These are phyloP conservation scores for Lepus townsendii DNA, from an alignment of 2,797 vertebrate genomes.

Conservation along the genomic window DNA sequence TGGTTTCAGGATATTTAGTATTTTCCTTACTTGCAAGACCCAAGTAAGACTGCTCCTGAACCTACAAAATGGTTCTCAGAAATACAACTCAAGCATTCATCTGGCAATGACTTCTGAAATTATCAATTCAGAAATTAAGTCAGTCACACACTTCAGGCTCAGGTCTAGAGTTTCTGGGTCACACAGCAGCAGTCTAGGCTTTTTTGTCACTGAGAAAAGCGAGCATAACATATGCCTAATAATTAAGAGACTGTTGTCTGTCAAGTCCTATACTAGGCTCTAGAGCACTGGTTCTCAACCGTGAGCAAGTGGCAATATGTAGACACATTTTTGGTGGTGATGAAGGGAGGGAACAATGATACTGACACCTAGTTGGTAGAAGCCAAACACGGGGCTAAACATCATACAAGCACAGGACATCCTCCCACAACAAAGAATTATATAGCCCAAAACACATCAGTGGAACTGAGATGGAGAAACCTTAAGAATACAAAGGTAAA, in stretches of 20 bases:
- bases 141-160: not conserved
- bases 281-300: not conserved
- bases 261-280: not conserved
- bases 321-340: not conserved
- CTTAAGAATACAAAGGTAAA: not conserved
- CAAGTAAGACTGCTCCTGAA: constrained; percentile 22
- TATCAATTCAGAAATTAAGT: constrained; percentile 31
- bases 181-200: not conserved
- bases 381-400: not conserved
- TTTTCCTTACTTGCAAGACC: not conserved
- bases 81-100: not conserved
- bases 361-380: not conserved
- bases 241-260: not conserved
- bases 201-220: not conserved
- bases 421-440: constrained; percentile 19
- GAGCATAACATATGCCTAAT: constrained; percentile 8
- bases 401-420: not conserved
- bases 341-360: not conserved
- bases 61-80: not conserved
- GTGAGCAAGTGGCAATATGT: constrained; percentile 7
- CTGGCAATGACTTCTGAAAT: not conserved
- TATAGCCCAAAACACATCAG: not conserved
- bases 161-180: not conserved
- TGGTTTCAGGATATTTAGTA: not conserved
- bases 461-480: not conserved